Percentiles rank a stretch among this genome's conserved stretches.
These are phyloP conservation scores for Tenrec ecaudatus DNA, from an alignment of 2,113 vertebrate genomes.

Conservation along the genomic window DNA sequence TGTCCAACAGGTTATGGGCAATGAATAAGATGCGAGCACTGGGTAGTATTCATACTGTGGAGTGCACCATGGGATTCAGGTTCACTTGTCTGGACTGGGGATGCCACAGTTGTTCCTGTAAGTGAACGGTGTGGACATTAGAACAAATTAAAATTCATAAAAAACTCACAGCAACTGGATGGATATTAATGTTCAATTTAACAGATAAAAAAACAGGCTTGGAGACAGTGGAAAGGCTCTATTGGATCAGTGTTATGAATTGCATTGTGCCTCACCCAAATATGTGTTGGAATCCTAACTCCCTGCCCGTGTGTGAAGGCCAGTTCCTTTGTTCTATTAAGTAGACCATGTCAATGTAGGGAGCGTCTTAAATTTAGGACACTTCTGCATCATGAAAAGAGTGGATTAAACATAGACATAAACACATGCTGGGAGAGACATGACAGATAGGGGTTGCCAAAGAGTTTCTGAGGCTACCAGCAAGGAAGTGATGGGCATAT, in stretches of 20 bases:
- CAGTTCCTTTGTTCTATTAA: background rate
- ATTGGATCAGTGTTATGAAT: background rate
- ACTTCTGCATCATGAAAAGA: background rate
- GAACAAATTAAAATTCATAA: background rate
- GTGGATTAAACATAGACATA: background rate
- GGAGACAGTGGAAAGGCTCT: background rate
- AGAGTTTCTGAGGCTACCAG: background rate
- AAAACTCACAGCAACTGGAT: background rate
- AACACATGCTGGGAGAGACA: background rate
- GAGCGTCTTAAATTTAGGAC: background rate
- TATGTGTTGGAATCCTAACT: background rate
- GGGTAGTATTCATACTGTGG: background rate
- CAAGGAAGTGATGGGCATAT: background rate
- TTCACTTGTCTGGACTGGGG: background rate
- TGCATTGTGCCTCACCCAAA: background rate
- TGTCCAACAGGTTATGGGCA: fast-evolving
- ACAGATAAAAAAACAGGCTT: background rate
- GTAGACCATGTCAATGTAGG: background rate
- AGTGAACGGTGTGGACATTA: background rate
- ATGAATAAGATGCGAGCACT: fast-evolving
- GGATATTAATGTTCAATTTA: background rate
- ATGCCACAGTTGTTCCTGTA: too few species aligned
- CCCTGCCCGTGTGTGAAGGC: background rate
- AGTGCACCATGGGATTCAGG: background rate
- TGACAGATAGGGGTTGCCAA: background rate